A percentile compares a stretch with the other conserved stretches of the same genome.
Evolutionary conservation across 2,797 vertebrate species (phyloP).

Genomic region (Smutsia gigantea): DNA sequence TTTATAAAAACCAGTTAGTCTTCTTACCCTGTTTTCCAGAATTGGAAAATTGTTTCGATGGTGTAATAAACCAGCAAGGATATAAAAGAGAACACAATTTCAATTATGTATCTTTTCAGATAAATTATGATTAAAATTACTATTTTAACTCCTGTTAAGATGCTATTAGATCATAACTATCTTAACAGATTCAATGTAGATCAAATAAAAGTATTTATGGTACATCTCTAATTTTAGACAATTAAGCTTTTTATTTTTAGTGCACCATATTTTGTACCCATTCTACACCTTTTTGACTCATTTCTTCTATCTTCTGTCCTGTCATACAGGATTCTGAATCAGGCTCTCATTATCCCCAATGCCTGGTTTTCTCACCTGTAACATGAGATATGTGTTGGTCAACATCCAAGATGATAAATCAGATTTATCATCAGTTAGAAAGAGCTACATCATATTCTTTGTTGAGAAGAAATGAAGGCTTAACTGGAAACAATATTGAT

Average conservation of each 20-base stretch:
- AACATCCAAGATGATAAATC: no score
- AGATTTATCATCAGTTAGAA: not conserved
- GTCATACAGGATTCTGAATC: not conserved
- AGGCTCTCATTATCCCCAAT: not conserved
- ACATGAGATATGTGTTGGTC: no score
- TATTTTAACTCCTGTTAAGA: not conserved
- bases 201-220: not conserved
- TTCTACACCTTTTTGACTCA: not conserved
- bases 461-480: not conserved
- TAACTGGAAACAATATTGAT: not conserved
- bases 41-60: not conserved
- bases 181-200: not conserved
- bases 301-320: not conserved
- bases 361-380: not conserved
- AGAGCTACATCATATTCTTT: not conserved
- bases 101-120: not conserved
- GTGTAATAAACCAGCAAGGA: no score
- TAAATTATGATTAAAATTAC: not conserved
- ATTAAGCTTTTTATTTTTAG: not conserved
- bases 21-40: not conserved
- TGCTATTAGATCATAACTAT: not conserved
- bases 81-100: not conserved
- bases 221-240: not conserved
- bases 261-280: rapidly evolving
- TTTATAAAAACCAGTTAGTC: not conserved